These are phyloP conservation scores for Crotalus viridis DNA, from an alignment of 2,113 vertebrate species.

Conservation along the genomic window DNA sequence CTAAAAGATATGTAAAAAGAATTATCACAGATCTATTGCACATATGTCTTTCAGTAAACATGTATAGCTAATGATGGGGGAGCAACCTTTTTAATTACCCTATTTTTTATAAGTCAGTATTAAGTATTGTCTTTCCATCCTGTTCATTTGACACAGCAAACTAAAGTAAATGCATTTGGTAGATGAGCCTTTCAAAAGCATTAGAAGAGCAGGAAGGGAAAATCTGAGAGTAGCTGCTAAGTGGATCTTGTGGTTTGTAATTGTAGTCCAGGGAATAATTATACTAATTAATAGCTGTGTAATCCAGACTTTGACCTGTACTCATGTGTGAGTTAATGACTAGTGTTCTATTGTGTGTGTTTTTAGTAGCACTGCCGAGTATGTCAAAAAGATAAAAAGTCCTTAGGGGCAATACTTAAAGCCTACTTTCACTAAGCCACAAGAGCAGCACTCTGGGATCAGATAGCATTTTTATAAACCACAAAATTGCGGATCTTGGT, in stretches of 20 bases:
- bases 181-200: constrained; percentile 82
- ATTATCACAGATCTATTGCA: constrained; percentile 56
- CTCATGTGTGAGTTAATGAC: constrained; percentile 68
- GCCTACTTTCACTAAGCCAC: constrained; percentile 79
- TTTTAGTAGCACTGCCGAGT: constrained; percentile 74
- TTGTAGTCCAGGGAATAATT: constrained; percentile 90
- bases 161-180: constrained; percentile 79
- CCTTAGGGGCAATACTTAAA: constrained; percentile 75
- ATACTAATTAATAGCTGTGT: constrained; percentile 93
- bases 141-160: constrained; percentile 82
- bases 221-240: constrained; percentile 79
- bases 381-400: constrained; percentile 82
- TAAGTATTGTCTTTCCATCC: constrained; percentile 78
- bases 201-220: constrained; percentile 75
- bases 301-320: constrained; percentile 70
- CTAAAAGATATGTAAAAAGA: constrained; percentile 29
- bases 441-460: constrained; percentile 81
- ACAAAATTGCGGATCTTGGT: constrained; percentile 53
- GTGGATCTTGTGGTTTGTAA: constrained; percentile 89
- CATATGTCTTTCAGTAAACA: constrained; percentile 58
- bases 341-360: constrained; percentile 56
- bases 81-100: constrained; percentile 68
- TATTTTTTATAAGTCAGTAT: constrained; percentile 82
- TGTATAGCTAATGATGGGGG: constrained; percentile 61
- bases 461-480: constrained; percentile 76